Conservation (phyloP, 2,113 vertebrate species). For the Diadophis punctatus region DNA sequence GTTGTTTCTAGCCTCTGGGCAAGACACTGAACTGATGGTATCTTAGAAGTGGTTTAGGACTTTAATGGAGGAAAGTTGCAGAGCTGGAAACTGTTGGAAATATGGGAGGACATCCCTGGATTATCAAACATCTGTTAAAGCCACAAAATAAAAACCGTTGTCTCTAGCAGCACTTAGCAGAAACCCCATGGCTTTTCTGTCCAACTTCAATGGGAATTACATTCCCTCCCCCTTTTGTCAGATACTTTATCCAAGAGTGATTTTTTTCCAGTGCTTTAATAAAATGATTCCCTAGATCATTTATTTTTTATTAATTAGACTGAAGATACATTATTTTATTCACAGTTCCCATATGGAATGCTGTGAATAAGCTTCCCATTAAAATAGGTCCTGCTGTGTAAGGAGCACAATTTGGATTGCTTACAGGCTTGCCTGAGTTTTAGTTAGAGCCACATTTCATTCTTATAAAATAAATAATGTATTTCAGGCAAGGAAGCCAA, state of each 20-base stretch:
- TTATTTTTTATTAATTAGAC: constrained; percentile 31
- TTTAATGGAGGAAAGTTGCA: not conserved
- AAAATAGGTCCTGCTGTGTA: constrained; percentile 1
- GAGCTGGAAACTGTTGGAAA: not conserved
- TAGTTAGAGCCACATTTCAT: not conserved
- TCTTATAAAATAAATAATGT: not conserved
- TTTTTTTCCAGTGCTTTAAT: not conserved
- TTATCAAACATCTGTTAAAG: not conserved
- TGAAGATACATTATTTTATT: constrained; percentile 28
- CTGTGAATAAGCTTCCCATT: constrained; percentile 15
- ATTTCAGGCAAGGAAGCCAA: not conserved
- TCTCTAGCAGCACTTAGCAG: not conserved
- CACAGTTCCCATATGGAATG: constrained; percentile 11
- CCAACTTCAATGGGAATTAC: not conserved
- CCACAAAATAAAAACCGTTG: not conserved
- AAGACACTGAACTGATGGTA: not conserved
- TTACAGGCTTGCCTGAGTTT: not conserved
- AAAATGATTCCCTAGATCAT: constrained; percentile 23
- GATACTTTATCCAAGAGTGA: constrained; percentile 4
- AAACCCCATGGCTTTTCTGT: not conserved
- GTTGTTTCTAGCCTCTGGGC: not conserved
- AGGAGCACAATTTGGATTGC: not conserved
- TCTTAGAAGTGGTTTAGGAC: not conserved
- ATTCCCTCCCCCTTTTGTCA: constrained; percentile 9
- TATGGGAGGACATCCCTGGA: not conserved